Evolutionary conservation across 2,113 vertebrate genomes (phyloP), one percentile per base, ranked within the genome.

Genomic region (Macroglossus sobrinus): DNA sequence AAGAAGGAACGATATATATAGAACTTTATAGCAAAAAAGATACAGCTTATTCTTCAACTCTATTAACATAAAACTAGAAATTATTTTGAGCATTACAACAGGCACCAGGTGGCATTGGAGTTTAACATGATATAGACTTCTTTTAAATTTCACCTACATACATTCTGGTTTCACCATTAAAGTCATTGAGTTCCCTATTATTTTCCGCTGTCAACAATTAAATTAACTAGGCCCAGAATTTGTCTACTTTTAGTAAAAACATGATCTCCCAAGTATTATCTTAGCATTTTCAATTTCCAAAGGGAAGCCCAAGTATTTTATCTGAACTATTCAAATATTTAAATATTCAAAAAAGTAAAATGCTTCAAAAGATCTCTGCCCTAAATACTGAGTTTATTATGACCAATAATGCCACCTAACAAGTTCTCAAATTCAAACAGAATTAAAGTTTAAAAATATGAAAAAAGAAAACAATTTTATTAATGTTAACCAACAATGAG

Each of bases 231-330:
- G n/a, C 3, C 53, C 38, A 55, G 30, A 68, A 4, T 24, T 66
- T 61, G 26, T 33, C 45, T 79, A 45, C 63, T 74, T 30, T 63
- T 91, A 53, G 4, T 50, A 53, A 72, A 94, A 96, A 87, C 55
- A 50, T 8, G 53, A 61, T 78, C 61, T 92, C n/a, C 21, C 63
- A 80, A 96, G 40, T 79, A 69, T 33, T 89, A 45, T 18, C 16
- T 59, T 64, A 79, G 63, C 35, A 95, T 78, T 88, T 4, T 81
- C 9, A 91, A 84, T 82, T 75, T 85, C 63, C 84, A 91, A 94
- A 95, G 53, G 87, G 82, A 82, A 84, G 55, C 35, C 38, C 28
- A 75, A 75, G 12, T 43, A 87, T 55, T 66, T 90, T 64, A 81
- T 55, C 38, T 59, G 59, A 93, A 81, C 18, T 33, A 40, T 63